These are phyloP conservation scores for Macrotus californicus DNA, from an alignment of 2,113 vertebrate species.

Conservation along the genomic window DNA sequence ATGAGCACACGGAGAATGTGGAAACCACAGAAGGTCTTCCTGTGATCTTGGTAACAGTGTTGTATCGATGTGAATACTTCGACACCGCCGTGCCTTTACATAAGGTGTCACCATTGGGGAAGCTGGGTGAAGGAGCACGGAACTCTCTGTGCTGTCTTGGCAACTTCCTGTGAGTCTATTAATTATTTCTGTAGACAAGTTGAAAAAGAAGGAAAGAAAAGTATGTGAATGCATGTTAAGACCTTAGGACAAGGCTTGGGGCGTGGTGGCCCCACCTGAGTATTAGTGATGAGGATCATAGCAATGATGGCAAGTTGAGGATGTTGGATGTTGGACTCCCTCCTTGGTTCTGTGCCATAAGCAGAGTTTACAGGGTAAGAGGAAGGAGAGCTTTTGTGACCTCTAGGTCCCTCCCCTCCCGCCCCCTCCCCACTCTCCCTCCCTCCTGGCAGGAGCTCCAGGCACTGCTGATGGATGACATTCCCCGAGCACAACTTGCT, in stretches of 20 bases:
- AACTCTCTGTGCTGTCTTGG: no score
- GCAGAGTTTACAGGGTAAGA: neutral
- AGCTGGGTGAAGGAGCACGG: neutral
- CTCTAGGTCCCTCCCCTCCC: neutral
- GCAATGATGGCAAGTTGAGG: fast-evolving
- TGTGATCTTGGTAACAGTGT: neutral
- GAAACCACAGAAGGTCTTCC: neutral
- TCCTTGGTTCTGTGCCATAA: fast-evolving
- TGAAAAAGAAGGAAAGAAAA: neutral
- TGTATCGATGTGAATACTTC: fast-evolving
- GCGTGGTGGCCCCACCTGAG: fast-evolving
- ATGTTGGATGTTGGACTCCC: no score
- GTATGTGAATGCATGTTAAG: fast-evolving
- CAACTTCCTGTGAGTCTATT: neutral
- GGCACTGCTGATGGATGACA: fast-evolving
- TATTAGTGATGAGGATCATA: fast-evolving
- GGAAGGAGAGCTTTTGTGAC: neutral
- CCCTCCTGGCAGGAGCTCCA: neutral
- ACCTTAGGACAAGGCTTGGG: no score
- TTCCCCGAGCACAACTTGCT: no score
- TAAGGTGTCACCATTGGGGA: fast-evolving
- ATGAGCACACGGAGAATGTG: neutral
- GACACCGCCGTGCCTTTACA: fast-evolving
- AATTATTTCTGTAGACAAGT: neutral
- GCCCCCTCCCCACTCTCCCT: neutral